A percentile compares a stretch with the other conserved stretches of the same genome.
Conservation (phyloP, 92 coral and sea anemone species). For the Actinernus sp. region DNA sequence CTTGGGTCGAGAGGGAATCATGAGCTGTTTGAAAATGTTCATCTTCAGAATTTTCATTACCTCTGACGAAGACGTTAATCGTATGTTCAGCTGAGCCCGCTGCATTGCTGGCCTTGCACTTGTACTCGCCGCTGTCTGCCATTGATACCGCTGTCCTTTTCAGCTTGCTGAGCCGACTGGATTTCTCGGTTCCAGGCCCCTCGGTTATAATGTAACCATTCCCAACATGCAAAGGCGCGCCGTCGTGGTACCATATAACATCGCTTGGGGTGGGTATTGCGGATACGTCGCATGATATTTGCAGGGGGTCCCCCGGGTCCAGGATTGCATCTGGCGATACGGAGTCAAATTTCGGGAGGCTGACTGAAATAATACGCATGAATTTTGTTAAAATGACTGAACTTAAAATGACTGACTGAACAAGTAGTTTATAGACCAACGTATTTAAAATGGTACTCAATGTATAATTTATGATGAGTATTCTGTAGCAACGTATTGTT, state of each 20-base stretch:
- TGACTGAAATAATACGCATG: slow-evolving; percentile 23
- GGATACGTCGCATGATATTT: slow-evolving; percentile 72
- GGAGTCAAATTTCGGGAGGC: slow-evolving; percentile 25
- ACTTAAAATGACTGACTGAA: no score
- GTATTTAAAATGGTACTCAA: no score
- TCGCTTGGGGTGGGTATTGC: slow-evolving; percentile 47
- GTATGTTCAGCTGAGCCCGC: slow-evolving; percentile 81
- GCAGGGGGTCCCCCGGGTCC: slow-evolving; percentile 51
- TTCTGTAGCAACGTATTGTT: no score
- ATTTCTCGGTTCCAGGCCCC: background rate
- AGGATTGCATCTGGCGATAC: slow-evolving; percentile 43
- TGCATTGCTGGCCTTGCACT: slow-evolving; percentile 77
- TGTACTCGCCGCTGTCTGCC: slow-evolving; percentile 85
- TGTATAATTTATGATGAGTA: no score
- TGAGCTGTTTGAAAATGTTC: no score
- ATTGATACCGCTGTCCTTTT: slow-evolving; percentile 54
- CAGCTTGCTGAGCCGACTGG: slow-evolving; percentile 37
- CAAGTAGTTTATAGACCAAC: no score
- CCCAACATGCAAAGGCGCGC: slow-evolving; percentile 25
- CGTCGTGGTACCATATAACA: slow-evolving; percentile 87
- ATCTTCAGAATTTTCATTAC: no score
- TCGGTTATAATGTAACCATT: slow-evolving; percentile 44
- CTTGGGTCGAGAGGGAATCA: no score
- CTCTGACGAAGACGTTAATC: slow-evolving; percentile 76
- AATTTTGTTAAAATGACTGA: no score